Evolutionary conservation across 2,888 invertebrate genomes (phyloP), one percentile per base, ranked within the genome.

Genomic region (Vanessa cardui): DNA sequence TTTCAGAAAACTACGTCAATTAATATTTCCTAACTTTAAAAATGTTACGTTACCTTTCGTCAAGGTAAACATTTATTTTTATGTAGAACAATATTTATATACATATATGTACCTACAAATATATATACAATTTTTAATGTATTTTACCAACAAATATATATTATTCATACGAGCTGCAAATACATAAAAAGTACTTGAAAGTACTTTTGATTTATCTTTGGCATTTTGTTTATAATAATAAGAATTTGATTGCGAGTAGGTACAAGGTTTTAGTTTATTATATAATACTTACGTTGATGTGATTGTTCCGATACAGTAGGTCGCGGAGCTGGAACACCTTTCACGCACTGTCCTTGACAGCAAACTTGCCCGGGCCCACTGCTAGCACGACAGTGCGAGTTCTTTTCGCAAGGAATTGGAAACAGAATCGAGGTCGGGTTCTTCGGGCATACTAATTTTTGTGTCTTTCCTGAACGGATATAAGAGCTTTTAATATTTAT

Each of bases 241-340:
- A 33, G 1, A 33, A 33, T 8, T 2, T 39, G 12, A 44, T 45
- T 45, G 33, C n/a, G 33, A 9, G 18, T n/a, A n/a, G n/a, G n/a
- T 20, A 20, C 44, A 58, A 44, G 15, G 16, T n/a, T 18, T 18
- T 18, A 39, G 12, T 33, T 16, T 54, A 47, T 64, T 58, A 16
- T 64, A 54, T 63, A 69, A 64, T 66, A 70, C 86, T 75, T 87
- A 93, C 93, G 93, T 84, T 90, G 90, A 74, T 92, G 92, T n/a
- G 86, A 76, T 73, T 84, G 78, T 49, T 87, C 85, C 50, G 79
- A 74, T 18, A 86, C 81, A n/a, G 84, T 86, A 18, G 93, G 92
- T 72, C 93, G 89, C 0, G 95, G 95, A 66, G 95, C 94, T 6
- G 93, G 89, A 33, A 94, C 89, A 15, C 95, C 95, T 73, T 94